Evolutionary conservation across 1,140 invertebrate genomes (phyloP), one percentile per base, ranked within the genome.

Genomic region (Diachasmimorpha longicaudata): DNA sequence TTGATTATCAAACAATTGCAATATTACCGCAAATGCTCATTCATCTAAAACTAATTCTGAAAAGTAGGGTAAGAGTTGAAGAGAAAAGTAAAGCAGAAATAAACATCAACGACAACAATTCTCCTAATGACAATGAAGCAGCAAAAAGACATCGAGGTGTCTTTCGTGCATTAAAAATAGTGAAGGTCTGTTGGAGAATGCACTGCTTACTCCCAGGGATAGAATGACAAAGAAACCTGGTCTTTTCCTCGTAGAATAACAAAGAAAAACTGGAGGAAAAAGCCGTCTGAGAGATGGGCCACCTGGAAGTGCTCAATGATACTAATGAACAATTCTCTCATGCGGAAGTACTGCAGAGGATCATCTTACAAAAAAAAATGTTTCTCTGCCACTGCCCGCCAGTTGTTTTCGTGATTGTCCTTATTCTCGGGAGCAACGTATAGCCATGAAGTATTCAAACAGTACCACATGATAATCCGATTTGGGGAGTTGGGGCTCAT

Each of bases 1-100:
- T 82, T 82, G 79, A 80, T 83, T 75, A 75, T 75, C 23, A 75
- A 75, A 1, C 13, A 52, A 52, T n/a, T 16, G 6, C 16, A 52
- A 16, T 52, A 52, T 52, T 52, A n/a, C 19, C 48, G 1, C 48
- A 52, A n/a, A 52, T 52, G 48, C 48, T 52, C 48, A 52, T 52
- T 52, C 48, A 52, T 14, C 48, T 16, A 52, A 52, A 19, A n/a
- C 48, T 19, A 52, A 19, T 52, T n/a, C 48, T n/a, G 1, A n/a
- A 16, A 52, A 52, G 48, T 52, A 9, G 44, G n/a, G 11, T 46
- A 46, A 46, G 48, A 52, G 9, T 52, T 52, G 16, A 2, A 19
- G 9, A n/a, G 14, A 52, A n/a, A n/a, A 52, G 48, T 52, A 52
- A 52, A 52, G 19, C 48, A 52, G 16, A n/a, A 52, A 52, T n/a